Evolutionary conservation across 2,888 invertebrate species (phyloP), one percentile per base, ranked within the genome.

Genomic region (Scaptomyza cyrtandrae): DNA sequence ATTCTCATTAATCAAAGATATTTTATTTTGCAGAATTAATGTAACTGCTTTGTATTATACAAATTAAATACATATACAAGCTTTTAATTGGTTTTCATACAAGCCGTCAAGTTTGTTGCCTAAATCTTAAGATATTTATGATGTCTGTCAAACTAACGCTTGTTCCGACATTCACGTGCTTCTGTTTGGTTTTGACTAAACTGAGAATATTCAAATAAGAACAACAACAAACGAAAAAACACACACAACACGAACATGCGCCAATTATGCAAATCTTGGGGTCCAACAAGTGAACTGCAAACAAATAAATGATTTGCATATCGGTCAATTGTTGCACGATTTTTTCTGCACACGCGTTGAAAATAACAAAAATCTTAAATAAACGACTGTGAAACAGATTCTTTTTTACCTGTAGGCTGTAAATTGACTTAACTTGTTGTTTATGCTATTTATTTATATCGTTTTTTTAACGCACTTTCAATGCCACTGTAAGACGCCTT

Each of bases 251-350:
- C 63, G 72, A 80, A 44, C 80, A 46, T 68, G 39, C 49, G 69
- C 86, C 82, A 82, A 82, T 87, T 87, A 82, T 87, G 82, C 74
- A 87, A 87, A 82, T 83, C 59, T 66, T 19, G 2, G 35, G 19
- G 55, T 56, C 71, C 48, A 48, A 69, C 68, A 66, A 68, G 83
- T 85, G 71, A 76, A 62, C 66, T 56, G 66, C 48, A 71, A 76
- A 66, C 49, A 60, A 14, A 16, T 16, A 58, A 35, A 45, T 62
- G 52, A 84, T 82, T 85, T 85, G 82, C 88, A 87, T 82, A 78
- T 85, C 82, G 82, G 82, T 82, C 82, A 85, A 82, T 82, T 87
- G 88, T 67, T 66, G 80, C 88, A 87, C 82, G 82, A 82, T 57
- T 73, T 59, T 53, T 19, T 43, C 46, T 16, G 52, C 61, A 66